phyloP scores from a whole-genome alignment of 2,888 invertebrate species.

The Formica aserva region DNA sequence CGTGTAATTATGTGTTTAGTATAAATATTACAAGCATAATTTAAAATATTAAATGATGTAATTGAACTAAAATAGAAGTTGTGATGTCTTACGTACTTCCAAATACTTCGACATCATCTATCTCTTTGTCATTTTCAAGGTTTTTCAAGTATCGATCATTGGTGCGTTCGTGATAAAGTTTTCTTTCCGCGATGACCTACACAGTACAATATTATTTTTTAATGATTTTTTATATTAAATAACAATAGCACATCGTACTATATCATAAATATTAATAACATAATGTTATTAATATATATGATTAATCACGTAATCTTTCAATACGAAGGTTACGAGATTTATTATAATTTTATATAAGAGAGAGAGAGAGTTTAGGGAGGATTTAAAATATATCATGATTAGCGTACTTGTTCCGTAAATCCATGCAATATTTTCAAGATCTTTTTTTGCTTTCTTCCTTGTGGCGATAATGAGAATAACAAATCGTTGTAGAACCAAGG shows the following conservation, averaged over 20 bases:
- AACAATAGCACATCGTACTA: not conserved
- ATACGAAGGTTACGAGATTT: not conserved
- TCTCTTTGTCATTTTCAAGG: not conserved
- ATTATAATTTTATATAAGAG: not conserved
- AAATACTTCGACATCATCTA: not conserved
- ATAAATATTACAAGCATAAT: not conserved
- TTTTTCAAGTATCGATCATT: conserved; percentile 62
- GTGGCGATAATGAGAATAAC: conserved; percentile 87
- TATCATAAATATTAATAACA: not conserved
- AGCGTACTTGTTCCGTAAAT: conserved; percentile 86
- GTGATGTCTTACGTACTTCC: conserved; percentile 34
- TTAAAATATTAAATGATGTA: not conserved
- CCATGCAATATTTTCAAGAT: too few relatives aligned
- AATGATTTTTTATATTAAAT: not conserved
- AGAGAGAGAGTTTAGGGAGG: not conserved
- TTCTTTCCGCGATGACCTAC: conserved; percentile 78
- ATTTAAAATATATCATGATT: not conserved
- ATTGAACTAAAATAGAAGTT: not conserved
- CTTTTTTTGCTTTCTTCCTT: conserved; percentile 86
- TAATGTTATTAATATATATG: too few relatives aligned
- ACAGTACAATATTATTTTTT: not conserved
- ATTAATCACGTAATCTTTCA: not conserved
- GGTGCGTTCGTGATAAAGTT: conserved; percentile 75
- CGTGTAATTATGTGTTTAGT: not conserved
- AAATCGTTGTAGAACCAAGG: conserved; percentile 88